phyloP scores from a whole-genome alignment of 2,888 invertebrate species.

The Tubulanus polymorphus region DNA sequence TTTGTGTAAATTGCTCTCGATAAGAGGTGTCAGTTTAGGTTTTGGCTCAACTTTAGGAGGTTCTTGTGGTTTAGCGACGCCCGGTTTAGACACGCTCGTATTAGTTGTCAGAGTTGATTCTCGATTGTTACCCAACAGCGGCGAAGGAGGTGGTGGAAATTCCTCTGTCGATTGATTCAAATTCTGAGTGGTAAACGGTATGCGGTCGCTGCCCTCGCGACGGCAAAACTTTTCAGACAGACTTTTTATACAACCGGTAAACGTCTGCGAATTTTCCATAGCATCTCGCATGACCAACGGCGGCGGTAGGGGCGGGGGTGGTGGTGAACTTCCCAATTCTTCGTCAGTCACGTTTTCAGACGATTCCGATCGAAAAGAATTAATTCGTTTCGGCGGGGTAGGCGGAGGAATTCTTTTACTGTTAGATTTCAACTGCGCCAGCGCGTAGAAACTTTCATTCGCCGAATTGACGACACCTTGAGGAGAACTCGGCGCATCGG shows the following conservation, averaged over 20 bases:
- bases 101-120: too few relatives aligned
- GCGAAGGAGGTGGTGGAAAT: slow-evolving; percentile 44
- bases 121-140: too few relatives aligned
- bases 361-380: slow-evolving; percentile 46
- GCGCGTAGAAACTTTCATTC: too few relatives aligned
- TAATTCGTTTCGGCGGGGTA: slow-evolving; percentile 56
- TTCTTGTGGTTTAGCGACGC: too few relatives aligned
- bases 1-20: too few relatives aligned
- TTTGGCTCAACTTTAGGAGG: too few relatives aligned
- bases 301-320: slow-evolving; percentile 17
- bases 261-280: slow-evolving; percentile 31
- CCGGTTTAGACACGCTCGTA: too few relatives aligned
- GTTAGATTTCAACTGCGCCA: too few relatives aligned
- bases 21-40: too few relatives aligned
- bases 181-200: slow-evolving; percentile 26
- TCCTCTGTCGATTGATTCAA: slow-evolving; percentile 33
- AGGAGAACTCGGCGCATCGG: too few relatives aligned
- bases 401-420: slow-evolving; percentile 52
- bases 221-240: slow-evolving; percentile 37
- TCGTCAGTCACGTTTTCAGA: slow-evolving; percentile 11
- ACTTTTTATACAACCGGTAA: slow-evolving; percentile 51
- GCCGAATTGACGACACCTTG: too few relatives aligned
- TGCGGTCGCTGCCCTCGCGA: slow-evolving; percentile 29
- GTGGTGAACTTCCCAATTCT: slow-evolving; percentile 2
- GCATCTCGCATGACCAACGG: slow-evolving; percentile 15